A percentile compares a stretch with the other conserved stretches of the same genome.
Conservation (phyloP, 2,113 vertebrate genomes). For the Uria lomvia region DNA sequence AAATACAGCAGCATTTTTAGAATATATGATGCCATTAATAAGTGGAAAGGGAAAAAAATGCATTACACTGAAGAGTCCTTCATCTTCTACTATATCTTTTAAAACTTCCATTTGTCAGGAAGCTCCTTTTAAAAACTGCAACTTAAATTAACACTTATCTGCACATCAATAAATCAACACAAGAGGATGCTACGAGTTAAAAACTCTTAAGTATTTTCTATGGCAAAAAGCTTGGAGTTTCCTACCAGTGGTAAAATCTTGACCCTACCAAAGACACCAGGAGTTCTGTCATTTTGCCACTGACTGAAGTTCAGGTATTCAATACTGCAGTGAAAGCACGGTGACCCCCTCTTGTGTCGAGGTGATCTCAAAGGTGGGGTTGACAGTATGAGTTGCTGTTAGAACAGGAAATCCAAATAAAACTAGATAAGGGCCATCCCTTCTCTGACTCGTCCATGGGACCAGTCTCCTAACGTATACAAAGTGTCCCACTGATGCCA, state of each 20-base stretch:
- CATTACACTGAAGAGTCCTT: slow-evolving; percentile 30
- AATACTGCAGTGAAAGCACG: neutral
- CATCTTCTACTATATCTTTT: neutral
- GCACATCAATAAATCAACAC: slow-evolving; percentile 8
- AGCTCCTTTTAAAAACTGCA: neutral
- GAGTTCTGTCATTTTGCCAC: neutral
- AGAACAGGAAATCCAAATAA: neutral
- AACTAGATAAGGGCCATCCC: neutral
- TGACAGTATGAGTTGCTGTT: neutral
- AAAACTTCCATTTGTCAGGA: neutral
- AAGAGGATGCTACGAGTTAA: slow-evolving; percentile 22
- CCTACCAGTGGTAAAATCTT: neutral
- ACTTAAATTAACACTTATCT: slow-evolving; percentile 3
- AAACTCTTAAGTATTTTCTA: neutral
- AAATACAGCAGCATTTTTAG: slow-evolving; percentile 67
- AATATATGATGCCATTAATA: slow-evolving; percentile 61
- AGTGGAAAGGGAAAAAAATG: neutral
- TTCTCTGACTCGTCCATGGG: neutral
- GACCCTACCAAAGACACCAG: neutral
- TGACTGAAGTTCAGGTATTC: neutral
- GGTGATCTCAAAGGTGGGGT: neutral
- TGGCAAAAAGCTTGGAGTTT: neutral
- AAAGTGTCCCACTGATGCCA: neutral
- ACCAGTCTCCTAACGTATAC: accelerated
- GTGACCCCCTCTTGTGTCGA: neutral